Evolutionary conservation across 1,140 invertebrate genomes (phyloP).

Genomic region (Glomeris maerens): DNA sequence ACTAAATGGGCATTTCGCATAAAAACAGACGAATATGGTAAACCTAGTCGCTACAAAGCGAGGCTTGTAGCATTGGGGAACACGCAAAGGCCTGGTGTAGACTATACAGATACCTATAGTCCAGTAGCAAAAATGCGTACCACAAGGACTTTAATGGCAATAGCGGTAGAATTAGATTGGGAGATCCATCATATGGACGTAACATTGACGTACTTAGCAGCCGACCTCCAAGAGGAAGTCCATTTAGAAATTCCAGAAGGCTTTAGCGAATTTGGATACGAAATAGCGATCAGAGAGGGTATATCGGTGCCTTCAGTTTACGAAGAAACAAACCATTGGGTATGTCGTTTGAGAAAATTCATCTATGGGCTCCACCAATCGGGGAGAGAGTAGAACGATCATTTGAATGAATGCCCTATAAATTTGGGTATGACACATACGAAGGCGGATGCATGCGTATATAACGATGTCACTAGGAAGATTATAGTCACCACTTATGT

Average conservation of each 20-base stretch:
- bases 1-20: slow-evolving; percentile 14
- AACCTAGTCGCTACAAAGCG: slow-evolving; percentile 11
- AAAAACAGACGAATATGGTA: slow-evolving; percentile 14
- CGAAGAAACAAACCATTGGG: too few relatives aligned
- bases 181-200: not conserved
- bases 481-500: not conserved
- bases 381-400: not conserved
- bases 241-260: not conserved
- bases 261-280: not conserved
- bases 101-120: slow-evolving; percentile 15
- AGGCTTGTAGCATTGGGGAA: slow-evolving; percentile 14
- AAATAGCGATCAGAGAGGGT: too few relatives aligned
- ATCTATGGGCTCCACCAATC: not conserved
- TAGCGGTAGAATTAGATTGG: not conserved
- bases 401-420: not conserved
- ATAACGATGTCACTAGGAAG: not conserved
- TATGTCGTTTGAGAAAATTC: not conserved
- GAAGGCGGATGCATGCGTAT: not conserved
- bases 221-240: not conserved
- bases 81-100: slow-evolving; percentile 5
- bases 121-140: slow-evolving; percentile 12
- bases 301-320: too few relatives aligned
- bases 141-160: not conserved
- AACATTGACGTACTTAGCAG: not conserved
- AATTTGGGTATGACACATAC: not conserved